Evolutionary conservation across 1,140 invertebrate species (phyloP), one percentile per base, ranked within the genome.

Genomic region (Schlechtendalia chinensis): DNA sequence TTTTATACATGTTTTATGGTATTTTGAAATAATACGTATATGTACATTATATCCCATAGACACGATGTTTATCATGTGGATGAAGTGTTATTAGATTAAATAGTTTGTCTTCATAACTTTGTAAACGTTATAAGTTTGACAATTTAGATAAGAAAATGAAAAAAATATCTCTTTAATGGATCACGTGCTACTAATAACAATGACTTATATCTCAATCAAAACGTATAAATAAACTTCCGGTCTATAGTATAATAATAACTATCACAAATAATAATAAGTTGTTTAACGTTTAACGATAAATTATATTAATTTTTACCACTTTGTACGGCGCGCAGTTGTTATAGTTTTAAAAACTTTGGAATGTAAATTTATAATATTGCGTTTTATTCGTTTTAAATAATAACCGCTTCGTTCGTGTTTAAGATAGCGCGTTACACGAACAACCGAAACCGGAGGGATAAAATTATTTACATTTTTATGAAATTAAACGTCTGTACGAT

Each of bases 41-140:
- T 45, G 22, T 69, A 69, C 24, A 19, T 22, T 24, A 5, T 24
- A 50, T 69, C 22, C 5, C 50, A 50, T 19, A 69, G 12, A 50
- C 24, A 69, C 32, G 32, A 69, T 50, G 45, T 50, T 59, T 24
- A 69, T 69, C 14, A 50, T 17, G 24, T 16, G 47, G 22, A 50
- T 17, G 8, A 50, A 69, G 67, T 50, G 45, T 69, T 69, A 69
- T 69, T 69, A 50, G 67, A 50, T 69, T 50, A 69, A 47, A 69
- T 27, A 69, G 24, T 69, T 50, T 22, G 39, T 24, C 39, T 69
- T 47, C n/a, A 16, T 69, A 69, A 27, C 39, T 69, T 69, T 47
- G 24, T 17, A 27, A 69, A 69, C 47, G 67, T 69, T 69, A 27
- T 17, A 69, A 69, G 39, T 69, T 69, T 17, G 39, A 17, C 67